These are phyloP conservation scores for Melanogrammus aeglefinus DNA, from an alignment of 2,797 vertebrate genomes.

Conservation along the genomic window DNA sequence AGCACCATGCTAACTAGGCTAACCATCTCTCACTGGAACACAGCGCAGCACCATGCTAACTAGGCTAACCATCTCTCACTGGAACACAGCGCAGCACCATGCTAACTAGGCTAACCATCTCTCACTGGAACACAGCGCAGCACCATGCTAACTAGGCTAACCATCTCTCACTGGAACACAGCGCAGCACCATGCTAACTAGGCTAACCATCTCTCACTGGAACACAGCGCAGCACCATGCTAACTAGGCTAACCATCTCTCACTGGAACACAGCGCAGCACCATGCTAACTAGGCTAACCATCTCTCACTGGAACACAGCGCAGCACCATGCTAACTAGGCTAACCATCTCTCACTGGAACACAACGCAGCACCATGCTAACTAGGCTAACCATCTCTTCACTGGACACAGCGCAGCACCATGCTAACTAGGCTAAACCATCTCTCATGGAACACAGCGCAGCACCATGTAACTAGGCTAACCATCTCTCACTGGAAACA, in stretches of 20 bases:
- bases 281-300: too few species aligned
- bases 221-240: not conserved
- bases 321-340: not conserved
- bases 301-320: slow-evolving; percentile 66
- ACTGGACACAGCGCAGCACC: slow-evolving; percentile 58
- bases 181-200: not conserved
- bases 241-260: not conserved
- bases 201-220: too few species aligned
- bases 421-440: too few species aligned
- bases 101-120: not conserved
- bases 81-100: not conserved
- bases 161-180: not conserved
- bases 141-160: not conserved
- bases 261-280: too few species aligned
- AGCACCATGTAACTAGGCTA: too few species aligned
- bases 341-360: slow-evolving; percentile 66
- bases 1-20: not conserved
- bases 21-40: slow-evolving; percentile 78
- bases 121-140: not conserved
- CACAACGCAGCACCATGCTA: not conserved
- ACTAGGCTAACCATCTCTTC: slow-evolving; percentile 48
- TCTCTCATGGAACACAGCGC: too few species aligned
- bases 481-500: too few species aligned
- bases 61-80: not conserved
- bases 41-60: not conserved